Conservation (phyloP, 2,113 vertebrate genomes). For the Anguilla japonica region DNA sequence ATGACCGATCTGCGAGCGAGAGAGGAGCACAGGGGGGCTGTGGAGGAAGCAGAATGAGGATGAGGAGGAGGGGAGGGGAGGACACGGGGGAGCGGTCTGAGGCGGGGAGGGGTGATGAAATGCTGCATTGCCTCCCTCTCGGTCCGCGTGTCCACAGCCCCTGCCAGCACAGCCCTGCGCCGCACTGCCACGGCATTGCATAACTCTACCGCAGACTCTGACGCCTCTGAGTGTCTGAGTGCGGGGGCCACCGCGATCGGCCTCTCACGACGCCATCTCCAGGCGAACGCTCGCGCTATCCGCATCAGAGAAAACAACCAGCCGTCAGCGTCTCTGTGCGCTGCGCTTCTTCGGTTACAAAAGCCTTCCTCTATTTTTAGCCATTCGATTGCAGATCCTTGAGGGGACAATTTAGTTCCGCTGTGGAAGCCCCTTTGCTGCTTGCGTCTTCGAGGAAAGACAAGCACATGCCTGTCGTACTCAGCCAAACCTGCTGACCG, state of each 20-base stretch:
- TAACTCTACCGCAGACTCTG: slow-evolving; percentile 9
- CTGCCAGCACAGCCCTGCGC: neutral
- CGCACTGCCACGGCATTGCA: slow-evolving; percentile 19
- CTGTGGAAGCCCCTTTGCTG: neutral
- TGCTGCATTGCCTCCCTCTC: neutral
- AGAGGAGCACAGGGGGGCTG: neutral
- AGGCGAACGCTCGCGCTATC: neutral
- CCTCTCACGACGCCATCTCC: slow-evolving; percentile 6
- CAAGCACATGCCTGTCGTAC: neutral
- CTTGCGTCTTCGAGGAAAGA: neutral
- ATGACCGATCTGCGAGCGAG: neutral
- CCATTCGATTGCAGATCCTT: neutral
- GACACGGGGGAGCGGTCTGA: slow-evolving; percentile 23
- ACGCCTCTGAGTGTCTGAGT: neutral
- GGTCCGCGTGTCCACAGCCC: neutral
- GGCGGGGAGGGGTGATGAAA: slow-evolving; percentile 10
- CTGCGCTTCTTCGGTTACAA: neutral
- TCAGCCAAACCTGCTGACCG: neutral
- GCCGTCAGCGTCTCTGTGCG: neutral
- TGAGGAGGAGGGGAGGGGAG: neutral
- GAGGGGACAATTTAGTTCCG: neutral
- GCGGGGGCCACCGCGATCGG: neutral
- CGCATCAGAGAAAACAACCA: neutral
- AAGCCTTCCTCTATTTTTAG: neutral
- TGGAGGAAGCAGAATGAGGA: neutral